These are phyloP conservation scores for Drepana falcataria DNA, from an alignment of 2,888 invertebrate genomes.

Conservation along the genomic window DNA sequence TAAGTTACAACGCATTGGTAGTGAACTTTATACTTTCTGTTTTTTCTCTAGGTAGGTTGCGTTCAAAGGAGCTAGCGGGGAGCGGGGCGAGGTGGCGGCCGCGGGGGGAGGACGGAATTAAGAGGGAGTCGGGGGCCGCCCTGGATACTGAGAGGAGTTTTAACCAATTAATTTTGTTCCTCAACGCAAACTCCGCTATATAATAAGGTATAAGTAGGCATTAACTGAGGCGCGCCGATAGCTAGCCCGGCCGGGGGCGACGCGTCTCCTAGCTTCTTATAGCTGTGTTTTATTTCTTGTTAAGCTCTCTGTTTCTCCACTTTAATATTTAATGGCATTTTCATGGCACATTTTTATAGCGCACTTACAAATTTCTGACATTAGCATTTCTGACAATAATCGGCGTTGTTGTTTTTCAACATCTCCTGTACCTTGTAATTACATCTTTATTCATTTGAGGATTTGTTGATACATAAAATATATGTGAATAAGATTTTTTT, in stretches of 20 bases:
- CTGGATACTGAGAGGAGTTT: constrained; percentile 80
- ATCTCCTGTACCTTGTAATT: constrained; percentile 9
- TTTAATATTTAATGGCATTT: constrained; percentile 79
- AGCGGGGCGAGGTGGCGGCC: constrained; percentile 39
- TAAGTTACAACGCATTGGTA: constrained; percentile 65
- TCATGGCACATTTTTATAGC: constrained; percentile 76
- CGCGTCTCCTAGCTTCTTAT: constrained; percentile 67
- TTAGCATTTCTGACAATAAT: constrained; percentile 43
- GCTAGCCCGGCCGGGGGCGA: constrained; percentile 70
- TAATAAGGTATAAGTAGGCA: constrained; percentile 79
- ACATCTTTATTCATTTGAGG: neutral
- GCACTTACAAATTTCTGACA: constrained; percentile 70
- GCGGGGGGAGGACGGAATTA: constrained; percentile 61
- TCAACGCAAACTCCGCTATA: constrained; percentile 80
- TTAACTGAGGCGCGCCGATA: constrained; percentile 77
- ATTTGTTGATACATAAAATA: no score
- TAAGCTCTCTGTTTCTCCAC: constrained; percentile 78
- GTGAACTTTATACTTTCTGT: constrained; percentile 77
- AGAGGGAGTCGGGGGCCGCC: constrained; percentile 71
- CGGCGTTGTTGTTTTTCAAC: constrained; percentile 51
- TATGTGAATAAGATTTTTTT: no score
- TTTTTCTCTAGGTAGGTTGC: constrained; percentile 79
- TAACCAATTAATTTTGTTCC: constrained; percentile 81
- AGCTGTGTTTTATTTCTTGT: constrained; percentile 79
- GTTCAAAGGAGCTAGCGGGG: constrained; percentile 77